Base-by-base conservation (phyloP, 2,888 invertebrate genomes). In the Heliconius erato region DNA sequence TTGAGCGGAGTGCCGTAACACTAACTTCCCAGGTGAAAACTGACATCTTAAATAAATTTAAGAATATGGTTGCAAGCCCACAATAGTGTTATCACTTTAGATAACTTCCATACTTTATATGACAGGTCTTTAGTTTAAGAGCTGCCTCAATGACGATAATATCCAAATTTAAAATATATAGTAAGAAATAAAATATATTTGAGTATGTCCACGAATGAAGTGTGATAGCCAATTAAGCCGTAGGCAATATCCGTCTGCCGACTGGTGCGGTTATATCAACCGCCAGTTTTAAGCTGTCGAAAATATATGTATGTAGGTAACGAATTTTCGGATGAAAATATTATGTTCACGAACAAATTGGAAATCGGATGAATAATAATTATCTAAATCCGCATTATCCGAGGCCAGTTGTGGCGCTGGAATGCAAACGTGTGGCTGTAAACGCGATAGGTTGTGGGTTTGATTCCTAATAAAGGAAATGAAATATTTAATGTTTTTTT, bases 191-290 rank as follows among this genome's bases (percentile, higher is more conserved):
- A 69, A 69, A 69, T 69, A 35, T 69, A 69, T 35, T 69, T n/a
- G 63, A n/a, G n/a, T 79, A 59, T 67, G 74, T 67, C 49, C 74
- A 74, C 54, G 67, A 80, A 74, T 28, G 80, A 67, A 49, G 28
- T 74, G 74, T 67, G 67, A 67, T 67, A 74, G 74, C 80, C 80
- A 74, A 80, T 74, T 80, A 71, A 63, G 74, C 80, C 65, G 67
- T 80, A n/a, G 74, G 67, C 65, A 74, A 80, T 80, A 74, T 67
- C 44, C 77, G 77, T 78, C 80, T 67, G 49, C 63, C 59, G 74
- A 59, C 40, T 72, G 72, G 26, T 67, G 28, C 74, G 72, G 77
- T 77, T 77, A 67, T 74, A 80, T 74, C 44, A 65, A 80, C 72
- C 44, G 59, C 74, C 49, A 77, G 35, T 67, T 74, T 74, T 44